These are phyloP conservation scores for Bedellia somnulentella DNA, from an alignment of 2,888 invertebrate species.

Conservation along the genomic window DNA sequence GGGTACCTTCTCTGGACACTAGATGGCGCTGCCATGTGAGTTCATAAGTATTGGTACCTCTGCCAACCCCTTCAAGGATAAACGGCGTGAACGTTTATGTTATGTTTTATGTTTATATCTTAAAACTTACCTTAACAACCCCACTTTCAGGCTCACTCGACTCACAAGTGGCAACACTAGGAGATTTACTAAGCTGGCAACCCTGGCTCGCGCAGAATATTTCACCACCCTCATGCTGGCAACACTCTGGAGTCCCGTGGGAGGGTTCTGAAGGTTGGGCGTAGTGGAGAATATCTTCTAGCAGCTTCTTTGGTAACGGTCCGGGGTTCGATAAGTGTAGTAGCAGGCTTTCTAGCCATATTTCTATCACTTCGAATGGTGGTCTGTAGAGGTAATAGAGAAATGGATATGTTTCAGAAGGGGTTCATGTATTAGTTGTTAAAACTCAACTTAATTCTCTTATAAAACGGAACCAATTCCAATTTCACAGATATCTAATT, in stretches of 20 bases:
- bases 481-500: no score
- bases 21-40: no score
- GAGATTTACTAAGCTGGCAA: constrained; percentile 11
- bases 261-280: constrained; percentile 44
- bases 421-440: constrained; percentile 28
- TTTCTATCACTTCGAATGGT: constrained; percentile 84
- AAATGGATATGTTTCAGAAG: constrained; percentile 67
- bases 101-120: no score
- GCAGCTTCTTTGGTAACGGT: constrained; percentile 66
- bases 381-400: constrained; percentile 74
- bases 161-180: constrained; percentile 17
- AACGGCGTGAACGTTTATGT: no score
- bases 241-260: constrained; percentile 4
- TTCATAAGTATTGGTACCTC: no score
- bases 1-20: no score
- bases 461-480: no score
- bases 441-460: no score
- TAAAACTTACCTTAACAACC: constrained; percentile 18
- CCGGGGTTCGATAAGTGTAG: constrained; percentile 70
- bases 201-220: constrained; percentile 9
- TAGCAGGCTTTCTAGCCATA: constrained; percentile 83
- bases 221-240: background rate
- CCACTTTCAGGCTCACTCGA: constrained; percentile 14
- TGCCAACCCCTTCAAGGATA: no score
- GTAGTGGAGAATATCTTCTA: constrained; percentile 77